A percentile compares a stretch with the other conserved stretches of the same genome.
Conservation (phyloP, 2,888 invertebrate species). For the Apomyelois bistriatella region DNA sequence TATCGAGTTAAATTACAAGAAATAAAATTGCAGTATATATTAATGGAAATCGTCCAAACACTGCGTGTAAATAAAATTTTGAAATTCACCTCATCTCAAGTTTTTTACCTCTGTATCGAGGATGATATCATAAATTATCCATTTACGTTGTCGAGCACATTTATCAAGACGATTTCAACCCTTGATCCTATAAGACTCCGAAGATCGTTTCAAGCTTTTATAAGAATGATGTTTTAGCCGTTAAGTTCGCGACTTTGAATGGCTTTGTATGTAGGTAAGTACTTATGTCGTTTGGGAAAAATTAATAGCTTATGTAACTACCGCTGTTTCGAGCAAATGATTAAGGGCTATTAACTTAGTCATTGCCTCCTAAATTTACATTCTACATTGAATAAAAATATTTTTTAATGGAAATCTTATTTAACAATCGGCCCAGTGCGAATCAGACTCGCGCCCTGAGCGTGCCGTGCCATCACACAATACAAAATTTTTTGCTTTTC, state of each 20-base stretch:
- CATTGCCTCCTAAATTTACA: slow-evolving; percentile 15
- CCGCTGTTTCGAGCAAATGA: slow-evolving; percentile 42
- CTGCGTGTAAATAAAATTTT: too few relatives aligned
- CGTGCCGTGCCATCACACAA: too few relatives aligned
- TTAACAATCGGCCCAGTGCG: too few relatives aligned
- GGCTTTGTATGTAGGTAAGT: slow-evolving; percentile 38
- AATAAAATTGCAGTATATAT: too few relatives aligned
- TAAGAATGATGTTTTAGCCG: slow-evolving; percentile 50
- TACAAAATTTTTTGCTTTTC: too few relatives aligned
- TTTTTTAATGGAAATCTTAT: too few relatives aligned
- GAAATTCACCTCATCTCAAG: too few relatives aligned
- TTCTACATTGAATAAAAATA: too few relatives aligned
- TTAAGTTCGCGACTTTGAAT: slow-evolving; percentile 45
- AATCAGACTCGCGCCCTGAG: too few relatives aligned
- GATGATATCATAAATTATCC: slow-evolving; percentile 21
- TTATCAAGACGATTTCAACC: slow-evolving; percentile 49
- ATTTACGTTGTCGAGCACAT: slow-evolving; percentile 35
- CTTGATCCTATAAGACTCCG: slow-evolving; percentile 49
- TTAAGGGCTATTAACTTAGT: slow-evolving; percentile 39
- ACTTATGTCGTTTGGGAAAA: slow-evolving; percentile 47
- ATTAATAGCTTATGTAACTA: slow-evolving; percentile 50
- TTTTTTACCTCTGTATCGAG: too few relatives aligned
- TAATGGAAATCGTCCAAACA: too few relatives aligned
- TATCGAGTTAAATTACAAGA: too few relatives aligned
- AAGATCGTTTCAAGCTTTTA: slow-evolving; percentile 40